Conservation (phyloP, 2,113 vertebrate genomes). For the Vidua chalybeata region DNA sequence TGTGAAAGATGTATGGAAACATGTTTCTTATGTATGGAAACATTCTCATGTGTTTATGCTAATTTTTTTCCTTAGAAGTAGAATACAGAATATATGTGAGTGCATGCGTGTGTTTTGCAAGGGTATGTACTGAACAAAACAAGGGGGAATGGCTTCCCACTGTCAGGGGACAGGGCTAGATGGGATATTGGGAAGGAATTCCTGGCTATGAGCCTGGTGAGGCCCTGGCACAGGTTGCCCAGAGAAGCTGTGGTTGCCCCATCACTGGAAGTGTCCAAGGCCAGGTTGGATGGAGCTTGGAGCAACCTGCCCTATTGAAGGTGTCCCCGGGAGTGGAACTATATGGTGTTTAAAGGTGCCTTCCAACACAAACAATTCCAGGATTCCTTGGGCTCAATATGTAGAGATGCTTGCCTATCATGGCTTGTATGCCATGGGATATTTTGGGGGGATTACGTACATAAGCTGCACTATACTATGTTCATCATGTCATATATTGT, state of each 20-base stretch:
- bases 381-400: background rate
- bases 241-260: background rate
- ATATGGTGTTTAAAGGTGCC: background rate
- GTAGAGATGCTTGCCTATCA: background rate
- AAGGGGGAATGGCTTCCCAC: background rate
- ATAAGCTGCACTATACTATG: accelerated
- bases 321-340: background rate
- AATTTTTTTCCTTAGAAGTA: background rate
- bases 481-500: background rate
- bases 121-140: background rate
- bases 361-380: background rate
- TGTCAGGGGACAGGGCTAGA: accelerated
- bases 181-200: background rate
- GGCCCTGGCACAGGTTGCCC: background rate
- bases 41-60: background rate
- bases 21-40: background rate
- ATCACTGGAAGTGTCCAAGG: background rate
- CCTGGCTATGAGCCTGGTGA: accelerated
- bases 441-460: background rate
- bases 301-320: accelerated
- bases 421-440: background rate
- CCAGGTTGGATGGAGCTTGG: background rate
- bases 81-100: background rate
- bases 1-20: background rate
- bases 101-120: background rate